Base-by-base conservation (phyloP, 2,797 vertebrate genomes). In the Coregonus sp. region DNA sequence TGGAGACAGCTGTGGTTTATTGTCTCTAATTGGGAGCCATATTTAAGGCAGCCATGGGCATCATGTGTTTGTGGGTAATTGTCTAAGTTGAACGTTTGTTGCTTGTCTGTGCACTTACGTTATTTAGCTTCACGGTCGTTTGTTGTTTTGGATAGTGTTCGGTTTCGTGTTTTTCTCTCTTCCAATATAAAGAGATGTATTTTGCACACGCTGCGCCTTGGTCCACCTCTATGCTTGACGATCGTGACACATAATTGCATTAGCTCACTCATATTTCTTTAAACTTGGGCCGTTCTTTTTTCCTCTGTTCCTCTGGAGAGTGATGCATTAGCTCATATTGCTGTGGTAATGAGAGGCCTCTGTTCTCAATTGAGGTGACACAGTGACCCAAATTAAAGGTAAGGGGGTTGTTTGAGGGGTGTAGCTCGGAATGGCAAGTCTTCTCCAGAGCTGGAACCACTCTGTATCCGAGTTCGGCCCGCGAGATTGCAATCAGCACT, bases 211-310 rank as follows among this genome's bases (percentile, higher is more conserved):
- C n/a, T n/a, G n/a, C n/a, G n/a, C n/a, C n/a, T n/a, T n/a, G n/a
- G n/a, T n/a, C n/a, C n/a, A n/a, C n/a, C n/a, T n/a, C n/a, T n/a
- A n/a, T n/a, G n/a, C n/a, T n/a, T n/a, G n/a, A n/a, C n/a, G n/a
- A n/a, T n/a, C n/a, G n/a, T n/a, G n/a, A n/a, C n/a, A n/a, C 75
- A 61, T 91, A 90, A 93, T 89, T 91, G 82, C 86, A 90, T 91
- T 90, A 88, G 87, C 86, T 78, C 85, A 81, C 83, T 90, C 80
- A 84, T 82, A 72, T 73, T 84, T 85, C 85, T 80, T 90, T 88
- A 81, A 79, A 83, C 81, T 78, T 80, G 77, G 75, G 40, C 72
- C 81, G 69, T 75, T 80, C 76, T 81, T 74, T 76, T 69, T 56
- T 1, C 71, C 63, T 59, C 25, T 72, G 75, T 72, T 54, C 56